These are phyloP conservation scores for Mythimna pallens DNA, from an alignment of 2,888 invertebrate genomes.

Conservation along the genomic window DNA sequence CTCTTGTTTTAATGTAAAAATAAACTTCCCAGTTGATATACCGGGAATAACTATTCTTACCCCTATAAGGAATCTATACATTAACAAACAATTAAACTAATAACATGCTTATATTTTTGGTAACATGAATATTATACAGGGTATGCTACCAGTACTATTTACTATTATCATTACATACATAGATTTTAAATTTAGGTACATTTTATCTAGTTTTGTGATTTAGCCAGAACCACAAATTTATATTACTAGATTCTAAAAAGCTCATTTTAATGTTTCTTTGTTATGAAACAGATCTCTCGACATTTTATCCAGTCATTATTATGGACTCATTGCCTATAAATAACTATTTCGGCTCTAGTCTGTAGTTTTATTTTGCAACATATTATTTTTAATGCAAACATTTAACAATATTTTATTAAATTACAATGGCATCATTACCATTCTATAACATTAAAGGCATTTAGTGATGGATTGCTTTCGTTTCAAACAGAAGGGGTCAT, in stretches of 20 bases:
- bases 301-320: conserved; percentile 35
- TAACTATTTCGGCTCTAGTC: conserved; percentile 40
- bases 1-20: conserved; percentile 88
- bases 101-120: conserved; percentile 86
- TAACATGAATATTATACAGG: conserved; percentile 85
- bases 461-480: conserved; percentile 51
- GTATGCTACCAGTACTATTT: conserved; percentile 72
- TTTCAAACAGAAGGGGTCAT: not conserved
- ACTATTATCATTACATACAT: conserved; percentile 59
- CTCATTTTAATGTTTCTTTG: conserved; percentile 69
- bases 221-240: conserved; percentile 59
- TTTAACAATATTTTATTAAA: conserved; percentile 55
- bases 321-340: conserved; percentile 33
- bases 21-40: conserved; percentile 84
- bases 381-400: conserved; percentile 55
- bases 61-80: conserved; percentile 83
- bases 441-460: conserved; percentile 59
- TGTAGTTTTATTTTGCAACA: conserved; percentile 52
- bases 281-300: conserved; percentile 59
- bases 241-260: conserved; percentile 70
- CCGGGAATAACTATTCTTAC: conserved; percentile 88
- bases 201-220: conserved; percentile 57
- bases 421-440: conserved; percentile 46
- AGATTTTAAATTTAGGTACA: conserved; percentile 62
- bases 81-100: conserved; percentile 84